A percentile compares a stretch with the other conserved stretches of the same genome.
phyloP scores from a whole-genome alignment of 2,888 invertebrate genomes.

The Sinotaia quadrata region DNA sequence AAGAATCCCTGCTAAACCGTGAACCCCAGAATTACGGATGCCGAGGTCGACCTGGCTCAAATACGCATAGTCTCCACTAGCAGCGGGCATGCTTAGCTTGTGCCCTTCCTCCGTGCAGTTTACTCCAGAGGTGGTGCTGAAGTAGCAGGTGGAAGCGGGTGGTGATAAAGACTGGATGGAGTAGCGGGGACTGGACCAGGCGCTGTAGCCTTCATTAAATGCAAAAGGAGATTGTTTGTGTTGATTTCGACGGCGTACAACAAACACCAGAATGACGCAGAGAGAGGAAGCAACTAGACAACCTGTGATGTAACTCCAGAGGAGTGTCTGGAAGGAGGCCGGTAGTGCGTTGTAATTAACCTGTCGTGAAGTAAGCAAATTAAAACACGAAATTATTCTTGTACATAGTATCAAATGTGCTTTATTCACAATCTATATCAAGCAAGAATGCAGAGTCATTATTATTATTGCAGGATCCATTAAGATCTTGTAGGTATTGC shows the following conservation, averaged over 20 bases:
- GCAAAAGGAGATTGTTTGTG: constrained; percentile 13
- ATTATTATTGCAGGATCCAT: too few species aligned
- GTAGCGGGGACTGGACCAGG: constrained; percentile 29
- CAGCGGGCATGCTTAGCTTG: background rate
- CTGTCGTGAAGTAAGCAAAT: too few species aligned
- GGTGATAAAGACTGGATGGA: constrained; percentile 9
- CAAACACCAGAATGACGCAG: constrained; percentile 31
- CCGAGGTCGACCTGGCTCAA: background rate
- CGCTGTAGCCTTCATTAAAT: constrained; percentile 31
- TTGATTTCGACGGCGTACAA: constrained; percentile 21
- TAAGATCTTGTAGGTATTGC: too few species aligned
- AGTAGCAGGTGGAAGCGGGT: constrained; percentile 32
- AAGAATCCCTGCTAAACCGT: background rate
- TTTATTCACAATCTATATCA: too few species aligned
- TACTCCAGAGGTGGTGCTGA: constrained; percentile 17
- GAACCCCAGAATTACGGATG: background rate
- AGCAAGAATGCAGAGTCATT: too few species aligned
- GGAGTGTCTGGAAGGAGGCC: constrained; percentile 29
- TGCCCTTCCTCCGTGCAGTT: constrained; percentile 20
- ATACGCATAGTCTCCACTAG: background rate
- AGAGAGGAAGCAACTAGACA: constrained; percentile 31
- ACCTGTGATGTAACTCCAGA: constrained; percentile 33
- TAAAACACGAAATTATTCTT: too few species aligned
- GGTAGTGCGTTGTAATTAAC: background rate
- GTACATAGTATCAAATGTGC: too few species aligned